Evolutionary conservation across 2,888 invertebrate genomes (phyloP).

Genomic region (Cenopis cana): DNA sequence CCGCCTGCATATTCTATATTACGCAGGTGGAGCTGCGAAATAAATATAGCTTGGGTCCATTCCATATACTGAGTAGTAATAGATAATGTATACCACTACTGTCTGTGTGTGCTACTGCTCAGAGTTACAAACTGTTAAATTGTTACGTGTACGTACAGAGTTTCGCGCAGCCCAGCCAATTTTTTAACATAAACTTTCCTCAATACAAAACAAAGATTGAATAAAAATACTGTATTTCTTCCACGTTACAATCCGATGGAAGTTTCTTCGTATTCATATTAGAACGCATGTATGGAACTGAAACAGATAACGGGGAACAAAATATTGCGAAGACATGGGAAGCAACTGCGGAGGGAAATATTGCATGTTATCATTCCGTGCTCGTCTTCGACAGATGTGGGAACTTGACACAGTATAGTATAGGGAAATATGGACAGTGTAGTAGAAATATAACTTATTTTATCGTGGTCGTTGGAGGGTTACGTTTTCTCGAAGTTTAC

Average conservation of each 20-base stretch:
- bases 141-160: too few relatives aligned
- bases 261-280: not conserved
- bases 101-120: too few relatives aligned
- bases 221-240: not conserved
- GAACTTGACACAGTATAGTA: slow-evolving; percentile 7
- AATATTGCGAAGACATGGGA: not conserved
- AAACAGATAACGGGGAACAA: not conserved
- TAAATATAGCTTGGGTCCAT: too few relatives aligned
- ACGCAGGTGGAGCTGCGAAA: too few relatives aligned
- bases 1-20: too few relatives aligned
- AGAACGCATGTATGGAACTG: not conserved
- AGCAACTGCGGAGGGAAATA: slow-evolving; percentile 3
- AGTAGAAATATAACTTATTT: not conserved
- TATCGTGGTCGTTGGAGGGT: not conserved
- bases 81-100: too few relatives aligned
- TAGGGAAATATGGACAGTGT: not conserved
- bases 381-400: slow-evolving; percentile 22
- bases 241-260: not conserved
- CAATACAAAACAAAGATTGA: not conserved
- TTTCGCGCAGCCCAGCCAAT: too few relatives aligned
- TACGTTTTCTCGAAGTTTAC: not conserved
- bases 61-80: too few relatives aligned
- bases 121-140: too few relatives aligned
- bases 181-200: not conserved
- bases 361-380: slow-evolving; percentile 22